Evolutionary conservation across 2,113 vertebrate species (phyloP).

Genomic region (Cynopterus brachyotis): DNA sequence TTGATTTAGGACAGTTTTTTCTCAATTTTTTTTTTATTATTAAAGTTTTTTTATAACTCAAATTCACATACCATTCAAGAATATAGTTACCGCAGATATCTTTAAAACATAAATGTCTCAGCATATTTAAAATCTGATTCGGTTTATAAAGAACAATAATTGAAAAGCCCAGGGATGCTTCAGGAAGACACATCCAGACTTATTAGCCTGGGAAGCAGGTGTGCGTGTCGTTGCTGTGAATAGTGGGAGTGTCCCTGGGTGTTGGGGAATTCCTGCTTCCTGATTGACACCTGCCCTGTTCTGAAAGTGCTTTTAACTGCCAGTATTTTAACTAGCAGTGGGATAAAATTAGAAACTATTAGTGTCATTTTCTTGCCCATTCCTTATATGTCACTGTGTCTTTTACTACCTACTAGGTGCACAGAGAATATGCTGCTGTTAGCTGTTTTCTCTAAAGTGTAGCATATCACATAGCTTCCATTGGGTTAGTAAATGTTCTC

Average conservation of each 20-base stretch:
- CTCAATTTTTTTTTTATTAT: background rate
- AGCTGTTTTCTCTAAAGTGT: constrained; percentile 14
- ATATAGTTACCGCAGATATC: background rate
- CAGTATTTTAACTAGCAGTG: constrained; percentile 6
- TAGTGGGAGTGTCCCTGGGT: fast-evolving
- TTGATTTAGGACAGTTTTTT: background rate
- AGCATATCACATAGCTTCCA: background rate
- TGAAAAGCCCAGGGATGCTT: background rate
- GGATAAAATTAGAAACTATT: background rate
- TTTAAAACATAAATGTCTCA: constrained; percentile 1
- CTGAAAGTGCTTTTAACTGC: background rate
- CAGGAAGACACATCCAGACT: background rate
- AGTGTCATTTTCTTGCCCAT: constrained; percentile 1
- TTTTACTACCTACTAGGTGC: constrained; percentile 23
- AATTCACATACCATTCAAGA: background rate
- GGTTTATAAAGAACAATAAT: background rate
- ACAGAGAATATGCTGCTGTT: constrained; percentile 50
- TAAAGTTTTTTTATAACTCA: background rate
- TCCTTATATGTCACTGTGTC: constrained; percentile 22
- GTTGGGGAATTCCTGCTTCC: background rate
- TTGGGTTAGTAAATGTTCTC: constrained; percentile 52
- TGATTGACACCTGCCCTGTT: background rate
- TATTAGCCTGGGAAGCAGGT: background rate
- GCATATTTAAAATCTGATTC: background rate
- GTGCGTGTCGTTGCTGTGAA: background rate